These are phyloP conservation scores for Morone chrysops DNA, from an alignment of 2,113 vertebrate species.

Conservation along the genomic window DNA sequence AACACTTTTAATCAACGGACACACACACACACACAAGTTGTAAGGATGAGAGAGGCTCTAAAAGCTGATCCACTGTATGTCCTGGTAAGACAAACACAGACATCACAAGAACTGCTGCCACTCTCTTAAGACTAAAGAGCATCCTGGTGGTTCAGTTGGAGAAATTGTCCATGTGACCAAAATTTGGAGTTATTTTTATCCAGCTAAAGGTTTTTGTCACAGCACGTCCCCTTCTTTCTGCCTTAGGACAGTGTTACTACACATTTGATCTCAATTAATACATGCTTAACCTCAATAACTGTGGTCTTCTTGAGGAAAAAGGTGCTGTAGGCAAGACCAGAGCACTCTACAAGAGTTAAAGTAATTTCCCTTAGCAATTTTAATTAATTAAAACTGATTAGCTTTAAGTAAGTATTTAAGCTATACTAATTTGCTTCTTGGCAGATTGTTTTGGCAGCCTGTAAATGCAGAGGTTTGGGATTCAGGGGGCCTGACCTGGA, in stretches of 20 bases:
- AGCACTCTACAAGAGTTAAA: neutral
- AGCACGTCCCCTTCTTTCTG: neutral
- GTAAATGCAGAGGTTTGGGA: neutral
- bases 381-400: constrained; percentile 15
- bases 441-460: constrained; percentile 5
- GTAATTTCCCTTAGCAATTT: neutral
- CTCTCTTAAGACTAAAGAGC: neutral
- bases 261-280: constrained; percentile 31
- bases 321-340: neutral
- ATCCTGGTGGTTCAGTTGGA: neutral
- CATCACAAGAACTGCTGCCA: neutral
- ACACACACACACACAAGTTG: neutral
- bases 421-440: constrained; percentile 7
- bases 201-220: constrained; percentile 2
- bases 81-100: constrained; percentile 15
- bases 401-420: constrained; percentile 8
- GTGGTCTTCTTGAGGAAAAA: neutral
- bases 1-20: constrained; percentile 65
- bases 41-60: constrained; percentile 28
- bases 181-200: neutral
- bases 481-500: neutral
- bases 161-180: neutral
- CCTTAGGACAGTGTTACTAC: constrained; percentile 5
- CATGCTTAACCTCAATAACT: constrained; percentile 31
- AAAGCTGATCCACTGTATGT: constrained; percentile 22